These are phyloP conservation scores for Ephydatia muelleri DNA, from an alignment of 37 sponge, comb jelly and placozoan genomes.

Conservation along the genomic window DNA sequence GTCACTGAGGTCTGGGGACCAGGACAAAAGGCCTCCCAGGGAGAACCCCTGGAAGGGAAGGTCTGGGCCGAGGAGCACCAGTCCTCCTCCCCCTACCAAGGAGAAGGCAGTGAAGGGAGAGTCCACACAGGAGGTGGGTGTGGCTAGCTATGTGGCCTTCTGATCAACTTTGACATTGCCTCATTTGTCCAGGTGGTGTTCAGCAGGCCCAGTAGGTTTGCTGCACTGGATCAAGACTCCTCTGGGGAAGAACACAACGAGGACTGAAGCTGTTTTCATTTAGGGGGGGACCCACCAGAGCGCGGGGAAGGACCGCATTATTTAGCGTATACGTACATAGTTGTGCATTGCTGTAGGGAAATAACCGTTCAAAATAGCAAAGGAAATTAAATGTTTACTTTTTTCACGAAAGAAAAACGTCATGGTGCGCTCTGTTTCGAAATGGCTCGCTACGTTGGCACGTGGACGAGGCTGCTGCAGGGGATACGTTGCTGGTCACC, in stretches of 20 bases:
- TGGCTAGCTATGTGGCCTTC: too few species aligned
- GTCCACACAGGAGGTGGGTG: not conserved
- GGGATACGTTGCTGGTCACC: not conserved
- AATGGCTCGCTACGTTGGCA: not conserved
- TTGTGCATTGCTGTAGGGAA: not conserved
- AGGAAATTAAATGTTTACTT: not conserved
- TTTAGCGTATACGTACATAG: not conserved
- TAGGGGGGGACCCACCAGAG: not conserved
- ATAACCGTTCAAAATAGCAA: not conserved
- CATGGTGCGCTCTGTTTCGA: not conserved
- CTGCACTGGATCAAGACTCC: slow-evolving; percentile 26
- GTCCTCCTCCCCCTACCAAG: not conserved
- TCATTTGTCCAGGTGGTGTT: slow-evolving; percentile 29
- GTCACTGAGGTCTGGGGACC: not conserved
- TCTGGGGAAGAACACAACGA: slow-evolving; percentile 12
- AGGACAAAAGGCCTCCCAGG: not conserved
- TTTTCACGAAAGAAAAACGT: not conserved
- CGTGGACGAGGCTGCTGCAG: not conserved
- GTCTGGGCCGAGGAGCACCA: not conserved
- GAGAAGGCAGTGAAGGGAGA: slow-evolving; percentile 18
- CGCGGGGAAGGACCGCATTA: not conserved
- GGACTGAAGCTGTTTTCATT: not conserved
- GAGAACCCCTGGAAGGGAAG: slow-evolving; percentile 4
- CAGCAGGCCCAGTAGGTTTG: slow-evolving; percentile 69
- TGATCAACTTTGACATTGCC: not conserved